Evolutionary conservation across 2,113 vertebrate species (phyloP).

Genomic region (Centropristis striata): DNA sequence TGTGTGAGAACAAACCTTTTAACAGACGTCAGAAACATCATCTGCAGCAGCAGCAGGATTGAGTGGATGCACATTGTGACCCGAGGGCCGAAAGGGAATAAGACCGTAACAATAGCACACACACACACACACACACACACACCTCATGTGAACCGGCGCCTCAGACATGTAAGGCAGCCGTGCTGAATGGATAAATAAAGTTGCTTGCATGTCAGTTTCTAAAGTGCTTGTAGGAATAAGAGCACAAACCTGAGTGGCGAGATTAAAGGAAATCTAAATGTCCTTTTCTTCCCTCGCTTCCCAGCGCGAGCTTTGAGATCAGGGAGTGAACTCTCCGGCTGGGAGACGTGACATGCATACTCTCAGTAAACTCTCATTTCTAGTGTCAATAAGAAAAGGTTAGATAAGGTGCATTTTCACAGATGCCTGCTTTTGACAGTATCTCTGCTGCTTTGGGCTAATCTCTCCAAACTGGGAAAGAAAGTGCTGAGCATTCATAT

Average conservation of each 20-base stretch:
- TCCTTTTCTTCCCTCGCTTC: not conserved
- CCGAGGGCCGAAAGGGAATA: conserved; percentile 49
- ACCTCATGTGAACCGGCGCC: conserved; percentile 45
- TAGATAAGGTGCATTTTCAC: conserved; percentile 36
- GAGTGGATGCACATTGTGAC: conserved; percentile 61
- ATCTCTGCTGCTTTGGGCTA: conserved; percentile 29
- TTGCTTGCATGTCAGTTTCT: conserved; percentile 30
- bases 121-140: conserved; percentile 29
- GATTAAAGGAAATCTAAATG: conserved; percentile 48
- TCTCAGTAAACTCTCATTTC: conserved; percentile 32
- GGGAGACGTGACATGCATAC: conserved; percentile 18
- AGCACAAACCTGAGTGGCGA: conserved; percentile 10
- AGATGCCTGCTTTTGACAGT: conserved; percentile 31
- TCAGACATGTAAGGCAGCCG: conserved; percentile 6
- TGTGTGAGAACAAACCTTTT: conserved; percentile 25
- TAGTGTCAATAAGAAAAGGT: conserved; percentile 25
- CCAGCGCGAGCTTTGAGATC: conserved; percentile 5
- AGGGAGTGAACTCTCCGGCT: conserved; percentile 21
- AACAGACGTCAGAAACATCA: conserved; percentile 37
- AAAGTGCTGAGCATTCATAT: conserved; percentile 22
- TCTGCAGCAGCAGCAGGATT: conserved; percentile 35
- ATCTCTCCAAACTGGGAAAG: conserved; percentile 20
- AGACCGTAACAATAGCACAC: conserved; percentile 38
- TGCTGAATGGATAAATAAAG: conserved; percentile 41
- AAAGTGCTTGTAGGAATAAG: conserved; percentile 32